Conservation (phyloP, 2,888 invertebrate genomes). For the Apamea sordens region DNA sequence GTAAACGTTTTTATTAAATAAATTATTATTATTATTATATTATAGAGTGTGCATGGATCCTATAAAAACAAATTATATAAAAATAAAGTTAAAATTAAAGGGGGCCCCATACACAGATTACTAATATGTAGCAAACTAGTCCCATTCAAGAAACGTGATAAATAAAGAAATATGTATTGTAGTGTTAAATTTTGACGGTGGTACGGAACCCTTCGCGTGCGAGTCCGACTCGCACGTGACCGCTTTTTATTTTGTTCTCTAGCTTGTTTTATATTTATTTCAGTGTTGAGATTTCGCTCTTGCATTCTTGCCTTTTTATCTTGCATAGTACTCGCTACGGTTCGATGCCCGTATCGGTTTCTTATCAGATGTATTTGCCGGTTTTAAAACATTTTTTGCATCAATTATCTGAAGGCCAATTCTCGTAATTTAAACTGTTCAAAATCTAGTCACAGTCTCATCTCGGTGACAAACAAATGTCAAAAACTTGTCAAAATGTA, state of each 20-base stretch:
- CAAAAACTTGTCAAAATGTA: too few relatives aligned
- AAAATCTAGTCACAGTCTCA: too few relatives aligned
- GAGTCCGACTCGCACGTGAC: background rate
- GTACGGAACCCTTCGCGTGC: background rate
- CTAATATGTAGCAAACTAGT: too few relatives aligned
- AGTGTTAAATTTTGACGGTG: background rate
- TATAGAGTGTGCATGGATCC: too few relatives aligned
- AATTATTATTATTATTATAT: too few relatives aligned
- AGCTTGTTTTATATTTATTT: constrained; percentile 53
- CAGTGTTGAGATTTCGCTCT: constrained; percentile 53
- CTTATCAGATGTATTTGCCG: constrained; percentile 74
- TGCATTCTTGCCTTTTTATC: constrained; percentile 62
- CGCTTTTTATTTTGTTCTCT: constrained; percentile 38
- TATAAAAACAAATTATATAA: background rate
- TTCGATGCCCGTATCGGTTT: constrained; percentile 67
- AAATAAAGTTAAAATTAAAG: background rate
- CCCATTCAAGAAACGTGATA: background rate
- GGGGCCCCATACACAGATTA: too few relatives aligned
- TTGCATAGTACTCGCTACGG: constrained; percentile 65
- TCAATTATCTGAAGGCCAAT: constrained; percentile 65
- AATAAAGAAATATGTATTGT: background rate
- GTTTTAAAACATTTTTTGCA: constrained; percentile 71
- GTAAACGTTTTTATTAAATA: too few relatives aligned
- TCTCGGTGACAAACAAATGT: too few relatives aligned
- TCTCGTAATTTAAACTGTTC: too few relatives aligned